Evolutionary conservation across 1,140 invertebrate species (phyloP).

Genomic region (Uloborus diversus): DNA sequence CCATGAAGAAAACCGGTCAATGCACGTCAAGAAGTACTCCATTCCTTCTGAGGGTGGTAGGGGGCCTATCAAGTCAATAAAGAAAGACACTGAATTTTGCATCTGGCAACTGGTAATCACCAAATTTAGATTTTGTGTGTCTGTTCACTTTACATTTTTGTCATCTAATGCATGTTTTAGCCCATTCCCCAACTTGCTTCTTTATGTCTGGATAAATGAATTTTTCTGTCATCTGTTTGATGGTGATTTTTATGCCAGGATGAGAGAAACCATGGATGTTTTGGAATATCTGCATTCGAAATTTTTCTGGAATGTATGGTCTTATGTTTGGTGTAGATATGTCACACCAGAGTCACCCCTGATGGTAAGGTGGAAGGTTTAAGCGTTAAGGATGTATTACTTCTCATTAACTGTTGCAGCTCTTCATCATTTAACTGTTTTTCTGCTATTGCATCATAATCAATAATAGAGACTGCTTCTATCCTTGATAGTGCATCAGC

Average conservation of each 20-base stretch:
- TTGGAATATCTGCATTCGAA: not conserved
- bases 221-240: not conserved
- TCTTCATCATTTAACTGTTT: not conserved
- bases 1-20: constrained; percentile 22
- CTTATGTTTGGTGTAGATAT: not conserved
- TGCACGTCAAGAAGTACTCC: not conserved
- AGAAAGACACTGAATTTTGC: not conserved
- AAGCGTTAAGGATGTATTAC: no score
- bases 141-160: not conserved
- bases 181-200: not conserved
- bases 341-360: not conserved
- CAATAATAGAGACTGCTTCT: not conserved
- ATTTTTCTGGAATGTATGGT: constrained; percentile 6
- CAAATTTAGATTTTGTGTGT: not conserved
- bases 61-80: not conserved
- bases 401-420: not conserved
- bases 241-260: not conserved
- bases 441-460: not conserved
- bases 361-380: not conserved
- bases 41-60: not conserved
- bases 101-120: not conserved
- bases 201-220: constrained; percentile 19
- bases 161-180: not conserved
- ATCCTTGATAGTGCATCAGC: not conserved
- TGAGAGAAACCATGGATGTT: constrained; percentile 2